Evolutionary conservation across 2,797 vertebrate species (phyloP).

Genomic region (Cetoscarus ocellatus): DNA sequence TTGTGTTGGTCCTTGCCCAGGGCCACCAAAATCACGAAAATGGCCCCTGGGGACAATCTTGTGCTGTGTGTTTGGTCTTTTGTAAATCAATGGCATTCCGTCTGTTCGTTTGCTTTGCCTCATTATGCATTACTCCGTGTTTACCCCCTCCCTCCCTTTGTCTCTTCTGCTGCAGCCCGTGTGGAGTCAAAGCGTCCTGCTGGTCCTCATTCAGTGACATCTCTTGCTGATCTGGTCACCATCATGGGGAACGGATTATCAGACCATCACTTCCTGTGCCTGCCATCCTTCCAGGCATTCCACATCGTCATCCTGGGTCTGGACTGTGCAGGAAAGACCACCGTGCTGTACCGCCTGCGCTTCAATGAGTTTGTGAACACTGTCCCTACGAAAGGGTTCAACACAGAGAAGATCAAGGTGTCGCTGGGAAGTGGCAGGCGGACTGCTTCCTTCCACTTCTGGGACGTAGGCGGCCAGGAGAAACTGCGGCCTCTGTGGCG

Average conservation of each 20-base stretch:
- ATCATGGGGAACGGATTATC: conserved; percentile 82
- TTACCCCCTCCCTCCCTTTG: conserved; percentile 8
- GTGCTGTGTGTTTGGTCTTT: conserved; percentile 41
- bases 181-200: conserved; percentile 46
- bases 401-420: conserved; percentile 92
- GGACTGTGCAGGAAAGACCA: conserved; percentile 95
- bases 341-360: conserved; percentile 93
- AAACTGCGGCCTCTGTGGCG: conserved; percentile 96
- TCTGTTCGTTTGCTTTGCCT: conserved; percentile 49
- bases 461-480: conserved; percentile 96
- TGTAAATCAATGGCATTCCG: conserved; percentile 45
- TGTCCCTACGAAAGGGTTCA: conserved; percentile 95
- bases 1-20: too few species aligned
- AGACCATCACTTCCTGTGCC: conserved; percentile 82
- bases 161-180: conserved; percentile 51
- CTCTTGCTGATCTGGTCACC: conserved; percentile 22
- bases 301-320: conserved; percentile 96
- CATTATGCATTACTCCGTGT: conserved; percentile 60
- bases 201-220: conserved; percentile 55
- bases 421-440: conserved; percentile 85
- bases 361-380: conserved; percentile 98
- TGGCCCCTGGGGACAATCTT: neutral
- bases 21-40: too few species aligned
- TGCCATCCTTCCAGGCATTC: conserved; percentile 92
- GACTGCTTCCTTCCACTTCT: conserved; percentile 91